phyloP scores from a whole-genome alignment of 2,888 invertebrate genomes.

The Xestia rhomboidea region DNA sequence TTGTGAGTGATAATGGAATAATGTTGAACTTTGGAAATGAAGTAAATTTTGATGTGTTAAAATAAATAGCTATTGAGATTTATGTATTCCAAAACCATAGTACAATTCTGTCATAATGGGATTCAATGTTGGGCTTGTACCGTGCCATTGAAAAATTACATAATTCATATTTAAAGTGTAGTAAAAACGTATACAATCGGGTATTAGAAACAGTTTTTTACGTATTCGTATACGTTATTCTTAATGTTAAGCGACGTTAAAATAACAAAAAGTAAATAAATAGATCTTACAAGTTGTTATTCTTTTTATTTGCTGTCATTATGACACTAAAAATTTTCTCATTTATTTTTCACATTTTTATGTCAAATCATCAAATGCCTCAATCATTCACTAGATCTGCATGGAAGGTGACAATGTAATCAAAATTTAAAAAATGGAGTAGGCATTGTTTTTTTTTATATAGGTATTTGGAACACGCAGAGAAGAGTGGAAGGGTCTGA shows the following conservation, averaged over 20 bases:
- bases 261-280: too few relatives aligned
- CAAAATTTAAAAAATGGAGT: not conserved
- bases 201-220: too few relatives aligned
- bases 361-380: not conserved
- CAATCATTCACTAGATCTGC: not conserved
- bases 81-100: not conserved
- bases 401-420: not conserved
- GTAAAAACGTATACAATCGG: not conserved
- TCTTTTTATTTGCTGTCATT: not conserved
- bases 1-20: constrained; percentile 38
- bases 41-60: not conserved
- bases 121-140: too few relatives aligned
- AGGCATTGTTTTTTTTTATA: not conserved
- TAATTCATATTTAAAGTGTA: not conserved
- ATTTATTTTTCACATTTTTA: not conserved
- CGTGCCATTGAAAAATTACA: not conserved
- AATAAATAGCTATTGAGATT: not conserved
- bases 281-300: not conserved
- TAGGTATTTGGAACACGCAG: too few relatives aligned
- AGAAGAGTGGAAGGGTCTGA: too few relatives aligned
- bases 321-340: not conserved
- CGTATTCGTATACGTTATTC: too few relatives aligned
- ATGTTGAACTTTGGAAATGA: constrained; percentile 2
- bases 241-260: too few relatives aligned
- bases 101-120: not conserved